phyloP scores from a whole-genome alignment of 2,797 vertebrate species.

The Gadopsis bispinosus region DNA sequence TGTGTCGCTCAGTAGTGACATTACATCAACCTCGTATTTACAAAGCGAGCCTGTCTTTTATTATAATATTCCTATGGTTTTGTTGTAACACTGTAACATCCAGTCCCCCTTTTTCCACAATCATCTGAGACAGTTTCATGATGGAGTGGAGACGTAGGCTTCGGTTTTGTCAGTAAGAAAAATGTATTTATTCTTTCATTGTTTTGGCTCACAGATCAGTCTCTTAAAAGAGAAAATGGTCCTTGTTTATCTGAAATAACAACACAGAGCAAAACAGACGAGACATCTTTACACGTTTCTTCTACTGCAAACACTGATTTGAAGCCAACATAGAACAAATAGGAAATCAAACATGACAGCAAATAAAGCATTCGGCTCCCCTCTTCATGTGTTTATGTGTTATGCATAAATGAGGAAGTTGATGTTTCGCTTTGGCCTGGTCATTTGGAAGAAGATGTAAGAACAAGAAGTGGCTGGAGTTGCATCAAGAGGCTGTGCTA shows the following conservation, averaged over 20 bases:
- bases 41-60: not conserved
- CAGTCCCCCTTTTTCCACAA: not conserved
- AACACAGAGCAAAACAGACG: slow-evolving; percentile 1
- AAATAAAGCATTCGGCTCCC: slow-evolving; percentile 33
- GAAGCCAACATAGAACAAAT: not conserved
- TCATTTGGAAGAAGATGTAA: slow-evolving; percentile 30
- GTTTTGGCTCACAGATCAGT: slow-evolving; percentile 42
- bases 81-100: not conserved
- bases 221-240: slow-evolving; percentile 46
- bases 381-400: slow-evolving; percentile 34
- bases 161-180: slow-evolving; percentile 44
- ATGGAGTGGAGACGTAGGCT: not conserved
- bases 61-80: not conserved
- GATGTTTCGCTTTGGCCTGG: slow-evolving; percentile 56
- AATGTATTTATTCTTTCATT: slow-evolving; percentile 65
- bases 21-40: not conserved
- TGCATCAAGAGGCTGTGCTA: slow-evolving; percentile 56
- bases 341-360: slow-evolving; percentile 23
- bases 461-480: not conserved
- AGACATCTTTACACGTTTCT: not conserved
- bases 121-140: not conserved
- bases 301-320: slow-evolving; percentile 3
- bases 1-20: not conserved
- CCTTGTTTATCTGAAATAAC: slow-evolving; percentile 30
- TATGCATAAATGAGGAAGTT: slow-evolving; percentile 41